Evolutionary conservation across 1,140 invertebrate genomes (phyloP), one percentile per base, ranked within the genome.

Genomic region (Pseudomyrmex flavicornis): DNA sequence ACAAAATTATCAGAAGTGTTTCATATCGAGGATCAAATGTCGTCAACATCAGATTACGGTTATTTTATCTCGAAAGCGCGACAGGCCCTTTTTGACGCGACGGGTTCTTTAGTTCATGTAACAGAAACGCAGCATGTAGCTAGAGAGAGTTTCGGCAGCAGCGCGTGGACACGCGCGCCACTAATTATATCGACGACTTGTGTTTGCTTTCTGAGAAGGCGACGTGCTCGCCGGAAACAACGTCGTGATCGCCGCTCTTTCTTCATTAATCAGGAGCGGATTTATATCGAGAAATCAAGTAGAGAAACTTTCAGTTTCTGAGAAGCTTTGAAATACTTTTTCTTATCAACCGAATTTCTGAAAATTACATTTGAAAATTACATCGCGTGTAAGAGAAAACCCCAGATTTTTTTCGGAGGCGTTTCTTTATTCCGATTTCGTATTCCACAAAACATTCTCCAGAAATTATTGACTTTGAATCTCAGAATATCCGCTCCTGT

Each of bases 101-200:
- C 17, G 20, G 62, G 50, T 56, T 63, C 35, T 77, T 70, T 8
- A 26, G 22, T 59, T 80, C 66, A 22, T 50, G 44, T 72, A 80
- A 80, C 76, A 80, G 66, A 83, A 85, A 74, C 70, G 70, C 20
- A 13, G 13, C 15, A 44, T 52, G 70, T 46, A 63, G 46, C 59
- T 62, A 52, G 58, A 26, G 48, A 54, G 48, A 82, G 79, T 74
- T 85, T 86, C 75, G 75, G 48, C 63, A 59, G 63, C 59, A 59
- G 63, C 59, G 63, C 59, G 63, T 26, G 69, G 72, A 89, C 88
- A 85, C 88, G 88, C 89, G 90, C 88, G 84, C 87, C 87, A 92
- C 92, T 92, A 93, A 92, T 93, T 92, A 93, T 91, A 92, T 90
- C 91, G 85, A 83, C 79, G 68, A 87, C 75, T 83, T 79, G 83